These are phyloP conservation scores for Chloebia gouldiae DNA, from an alignment of 2,113 vertebrate species.

Conservation along the genomic window DNA sequence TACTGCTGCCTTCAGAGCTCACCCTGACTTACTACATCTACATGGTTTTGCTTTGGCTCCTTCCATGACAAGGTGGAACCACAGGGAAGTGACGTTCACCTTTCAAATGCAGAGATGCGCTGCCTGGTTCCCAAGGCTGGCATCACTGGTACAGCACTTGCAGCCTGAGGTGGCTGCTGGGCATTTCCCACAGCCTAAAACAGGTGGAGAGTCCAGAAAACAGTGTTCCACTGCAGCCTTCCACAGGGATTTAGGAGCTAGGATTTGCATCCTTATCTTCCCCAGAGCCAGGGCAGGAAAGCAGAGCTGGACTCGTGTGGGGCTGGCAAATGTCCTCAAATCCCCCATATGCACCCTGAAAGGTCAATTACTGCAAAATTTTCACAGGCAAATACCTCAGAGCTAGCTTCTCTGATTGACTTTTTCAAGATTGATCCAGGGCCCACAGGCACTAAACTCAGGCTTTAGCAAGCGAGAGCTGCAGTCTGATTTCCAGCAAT, in stretches of 20 bases:
- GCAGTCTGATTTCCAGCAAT: neutral
- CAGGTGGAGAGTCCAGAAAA: neutral
- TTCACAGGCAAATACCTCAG: neutral
- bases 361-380: neutral
- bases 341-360: neutral
- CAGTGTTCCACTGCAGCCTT: neutral
- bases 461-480: neutral
- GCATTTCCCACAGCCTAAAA: neutral
- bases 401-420: neutral
- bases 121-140: neutral
- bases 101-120: neutral
- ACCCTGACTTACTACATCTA: neutral
- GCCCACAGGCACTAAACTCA: neutral
- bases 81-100: neutral
- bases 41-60: neutral
- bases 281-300: neutral
- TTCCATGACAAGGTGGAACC: neutral
- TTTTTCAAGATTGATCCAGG: neutral
- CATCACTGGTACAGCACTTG: neutral
- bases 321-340: rapidly evolving
- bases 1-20: neutral
- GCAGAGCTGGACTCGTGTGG: neutral
- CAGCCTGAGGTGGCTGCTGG: neutral
- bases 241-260: neutral
- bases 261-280: neutral